Evolutionary conservation across 2,888 invertebrate species (phyloP), one percentile per base, ranked within the genome.

Genomic region (Anaspis maculata): DNA sequence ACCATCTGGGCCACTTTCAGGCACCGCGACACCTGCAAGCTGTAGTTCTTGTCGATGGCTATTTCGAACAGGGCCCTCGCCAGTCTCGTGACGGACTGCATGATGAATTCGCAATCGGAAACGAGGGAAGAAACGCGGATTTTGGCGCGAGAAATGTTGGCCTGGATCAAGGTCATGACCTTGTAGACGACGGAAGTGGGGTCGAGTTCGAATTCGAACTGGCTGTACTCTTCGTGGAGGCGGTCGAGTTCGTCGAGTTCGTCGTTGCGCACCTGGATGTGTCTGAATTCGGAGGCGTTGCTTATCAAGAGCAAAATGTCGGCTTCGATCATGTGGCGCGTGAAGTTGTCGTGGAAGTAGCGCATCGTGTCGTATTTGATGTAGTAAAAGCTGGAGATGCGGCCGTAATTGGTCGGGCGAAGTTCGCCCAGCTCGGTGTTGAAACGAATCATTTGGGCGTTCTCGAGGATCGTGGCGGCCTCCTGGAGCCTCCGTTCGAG

Each of bases 351-450:
- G 64, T 94, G 92, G 64, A 96, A 91, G 12, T 84, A 78, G 61
- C 92, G 87, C 50, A 98, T 86, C 0, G 97, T 97, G 49, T 91
- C 90, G 59, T 88, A 87, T 43, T 94, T 96, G 39, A 99, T 89
- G 66, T 99, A 99, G 68, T 85, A 98, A 63, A 96, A 91, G 58
- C 95, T 95, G 0, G 98, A 95, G 9, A 92, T 97, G 33, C 98
- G 76, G 0, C 98, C 98, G 44, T 95, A 71, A 66, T 97, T 92
- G 2, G 84, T 86, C 2, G 80, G 68, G 48, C 76, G 76, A 7
- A 92, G 73, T 57, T 87, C 87, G 28, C 89, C 88, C 1, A 88
- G 87, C 32, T 78, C 69, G 37, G 80, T 76, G 61, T 91, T 89
- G 60, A 83, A 98, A 1, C 97, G 75, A 39, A 97, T 80, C 97